Evolutionary conservation across 2,113 vertebrate species (phyloP), one percentile per base, ranked within the genome.

Genomic region (Gadus macrocephalus): DNA sequence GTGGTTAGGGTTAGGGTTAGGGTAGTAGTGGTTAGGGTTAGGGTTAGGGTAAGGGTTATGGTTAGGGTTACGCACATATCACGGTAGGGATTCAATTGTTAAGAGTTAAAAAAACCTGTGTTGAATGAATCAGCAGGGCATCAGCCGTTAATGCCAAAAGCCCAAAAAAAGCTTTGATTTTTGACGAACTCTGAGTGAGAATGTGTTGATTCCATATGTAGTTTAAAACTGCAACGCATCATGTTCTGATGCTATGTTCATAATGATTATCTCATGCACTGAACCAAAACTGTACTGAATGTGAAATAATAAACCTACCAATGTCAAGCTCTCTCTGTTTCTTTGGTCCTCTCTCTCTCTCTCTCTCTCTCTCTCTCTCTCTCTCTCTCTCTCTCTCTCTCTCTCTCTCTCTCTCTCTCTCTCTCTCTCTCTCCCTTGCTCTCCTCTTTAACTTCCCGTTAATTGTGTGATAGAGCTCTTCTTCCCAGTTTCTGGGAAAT

Each of bases 401-500:
- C 53, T 16, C 53, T 16, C 53, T 16, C 53, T 16, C 27, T 63
- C 25, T 63, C 62, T 63, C 62, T 63, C 62, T 63, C 58, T 59
- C 14, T 38, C 58, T 15, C 20, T 20, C 20, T 20, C 20, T 49
- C 25, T 53, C 86, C 87, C 79, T 79, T 3, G 25, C 80, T 78
- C 79, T 87, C 76, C 88, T 82, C 84, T 90, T 86, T 75, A 55
- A 55, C 16, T 55, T 55, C 53, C 84, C 85, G 84, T 86, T 85
- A 53, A 79, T 83, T 87, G 81, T 55, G 83, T 19, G 61, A 15
- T 65, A 60, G 53, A 79, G 67, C 59, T 74, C 82, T 85, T 81
- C 82, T 73, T 71, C 83, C 86, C 85, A 93, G 90, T 93, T 91
- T 81, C 82, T 70, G 3, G 85, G 88, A 91, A 95, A 92, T 93